Percentiles rank a stretch among this genome's conserved stretches.
Evolutionary conservation across 2,797 vertebrate genomes (phyloP).

Genomic region (Enteromius argenteus): DNA sequence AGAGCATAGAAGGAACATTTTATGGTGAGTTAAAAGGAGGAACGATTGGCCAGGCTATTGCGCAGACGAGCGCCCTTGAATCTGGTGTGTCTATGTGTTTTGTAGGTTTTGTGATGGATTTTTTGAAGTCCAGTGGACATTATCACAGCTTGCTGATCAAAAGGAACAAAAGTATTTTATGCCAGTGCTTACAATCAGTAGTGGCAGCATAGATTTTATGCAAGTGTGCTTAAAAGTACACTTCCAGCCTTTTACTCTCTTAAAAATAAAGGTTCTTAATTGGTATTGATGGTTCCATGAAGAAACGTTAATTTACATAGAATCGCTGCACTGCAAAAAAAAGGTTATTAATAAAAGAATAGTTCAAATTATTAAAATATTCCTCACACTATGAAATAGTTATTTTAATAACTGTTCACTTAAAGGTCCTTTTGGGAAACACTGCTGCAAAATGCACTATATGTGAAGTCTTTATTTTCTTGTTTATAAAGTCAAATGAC

Average conservation of each 20-base stretch:
- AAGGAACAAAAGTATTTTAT: not conserved
- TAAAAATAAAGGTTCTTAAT: not conserved
- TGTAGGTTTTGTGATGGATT: not conserved
- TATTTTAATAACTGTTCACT: not conserved
- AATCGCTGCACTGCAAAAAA: not conserved
- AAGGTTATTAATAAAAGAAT: not conserved
- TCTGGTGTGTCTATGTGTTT: slow-evolving; percentile 13
- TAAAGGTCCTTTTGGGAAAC: not conserved
- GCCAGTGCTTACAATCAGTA: not conserved
- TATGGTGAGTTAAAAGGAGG: slow-evolving; percentile 32
- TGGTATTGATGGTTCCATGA: not conserved
- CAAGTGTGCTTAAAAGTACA: not conserved
- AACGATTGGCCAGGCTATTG: slow-evolving; percentile 10
- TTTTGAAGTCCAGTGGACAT: not conserved
- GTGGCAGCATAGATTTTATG: not conserved
- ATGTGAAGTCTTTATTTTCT: not conserved
- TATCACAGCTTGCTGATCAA: not conserved
- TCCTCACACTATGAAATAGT: not conserved
- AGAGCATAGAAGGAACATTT: slow-evolving; percentile 54
- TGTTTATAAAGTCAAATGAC: not conserved
- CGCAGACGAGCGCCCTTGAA: slow-evolving; percentile 32
- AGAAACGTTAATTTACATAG: not conserved
- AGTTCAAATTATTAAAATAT: not conserved
- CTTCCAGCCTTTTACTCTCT: not conserved
- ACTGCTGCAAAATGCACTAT: not conserved